Conservation (phyloP, 2,113 vertebrate species). For the Abramis brama region DNA sequence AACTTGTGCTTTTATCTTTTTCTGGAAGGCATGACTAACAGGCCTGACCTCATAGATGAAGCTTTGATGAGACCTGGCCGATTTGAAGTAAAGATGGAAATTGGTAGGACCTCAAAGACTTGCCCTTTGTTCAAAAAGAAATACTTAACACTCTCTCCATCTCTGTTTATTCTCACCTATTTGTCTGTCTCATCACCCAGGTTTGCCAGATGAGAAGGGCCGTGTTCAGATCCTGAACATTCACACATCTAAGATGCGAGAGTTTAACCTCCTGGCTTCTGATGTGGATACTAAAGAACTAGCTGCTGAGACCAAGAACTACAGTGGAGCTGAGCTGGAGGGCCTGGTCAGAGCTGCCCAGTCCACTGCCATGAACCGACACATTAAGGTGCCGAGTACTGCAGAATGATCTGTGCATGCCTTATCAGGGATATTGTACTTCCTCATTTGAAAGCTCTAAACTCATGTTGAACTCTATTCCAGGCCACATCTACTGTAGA, state of each 20-base stretch:
- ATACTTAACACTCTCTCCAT: background rate
- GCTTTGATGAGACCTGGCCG: constrained; percentile 96
- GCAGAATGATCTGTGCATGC: background rate
- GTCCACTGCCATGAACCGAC: constrained; percentile 98
- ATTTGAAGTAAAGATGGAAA: constrained; percentile 99
- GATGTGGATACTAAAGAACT: constrained; percentile 90
- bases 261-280: constrained; percentile 81
- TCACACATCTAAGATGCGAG: constrained; percentile 92
- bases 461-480: background rate
- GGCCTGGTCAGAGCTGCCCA: constrained; percentile 95
- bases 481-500: constrained; percentile 96
- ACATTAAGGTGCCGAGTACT: constrained; percentile 87
- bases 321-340: constrained; percentile 95
- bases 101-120: constrained; percentile 77
- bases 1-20: constrained; percentile 11
- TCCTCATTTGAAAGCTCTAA: background rate
- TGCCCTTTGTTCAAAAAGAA: background rate
- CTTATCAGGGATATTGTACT: background rate
- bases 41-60: constrained; percentile 97
- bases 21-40: constrained; percentile 94
- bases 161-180: background rate
- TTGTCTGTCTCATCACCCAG: constrained; percentile 65
- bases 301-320: constrained; percentile 93
- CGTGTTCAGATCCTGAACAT: constrained; percentile 95
- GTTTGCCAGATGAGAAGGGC: constrained; percentile 95